A percentile compares a stretch with the other conserved stretches of the same genome.
phyloP scores from a whole-genome alignment of 2,113 vertebrate genomes.

The Pluvialis apricaria region DNA sequence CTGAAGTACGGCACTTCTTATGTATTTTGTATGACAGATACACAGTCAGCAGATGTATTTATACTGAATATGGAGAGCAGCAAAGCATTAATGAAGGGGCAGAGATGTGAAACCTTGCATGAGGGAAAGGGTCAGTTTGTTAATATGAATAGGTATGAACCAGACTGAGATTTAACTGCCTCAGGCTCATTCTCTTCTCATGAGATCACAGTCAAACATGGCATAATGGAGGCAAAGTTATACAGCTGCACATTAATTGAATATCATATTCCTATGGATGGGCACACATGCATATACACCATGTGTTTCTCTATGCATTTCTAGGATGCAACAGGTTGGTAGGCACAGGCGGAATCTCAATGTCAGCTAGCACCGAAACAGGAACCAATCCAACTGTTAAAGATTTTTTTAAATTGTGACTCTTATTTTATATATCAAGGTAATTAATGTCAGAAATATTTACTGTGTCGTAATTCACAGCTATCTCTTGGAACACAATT shows the following conservation, averaged over 20 bases:
- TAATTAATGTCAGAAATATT: background rate
- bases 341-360: background rate
- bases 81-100: background rate
- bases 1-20: background rate
- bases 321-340: background rate
- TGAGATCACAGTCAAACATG: background rate
- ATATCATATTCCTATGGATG: background rate
- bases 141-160: background rate
- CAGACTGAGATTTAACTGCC: background rate
- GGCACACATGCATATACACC: background rate
- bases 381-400: background rate
- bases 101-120: background rate
- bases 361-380: background rate
- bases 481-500: background rate
- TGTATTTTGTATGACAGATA: background rate
- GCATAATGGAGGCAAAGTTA: background rate
- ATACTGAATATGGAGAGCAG: background rate
- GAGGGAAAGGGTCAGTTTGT: background rate
- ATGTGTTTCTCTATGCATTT: rapidly evolving
- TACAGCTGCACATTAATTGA: background rate
- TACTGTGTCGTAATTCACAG: background rate
- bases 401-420: background rate
- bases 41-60: background rate
- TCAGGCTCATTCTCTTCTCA: background rate
- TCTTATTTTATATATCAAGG: background rate